Evolutionary conservation across 1,140 invertebrate genomes (phyloP).

Genomic region (Drosophila kepulauana): DNA sequence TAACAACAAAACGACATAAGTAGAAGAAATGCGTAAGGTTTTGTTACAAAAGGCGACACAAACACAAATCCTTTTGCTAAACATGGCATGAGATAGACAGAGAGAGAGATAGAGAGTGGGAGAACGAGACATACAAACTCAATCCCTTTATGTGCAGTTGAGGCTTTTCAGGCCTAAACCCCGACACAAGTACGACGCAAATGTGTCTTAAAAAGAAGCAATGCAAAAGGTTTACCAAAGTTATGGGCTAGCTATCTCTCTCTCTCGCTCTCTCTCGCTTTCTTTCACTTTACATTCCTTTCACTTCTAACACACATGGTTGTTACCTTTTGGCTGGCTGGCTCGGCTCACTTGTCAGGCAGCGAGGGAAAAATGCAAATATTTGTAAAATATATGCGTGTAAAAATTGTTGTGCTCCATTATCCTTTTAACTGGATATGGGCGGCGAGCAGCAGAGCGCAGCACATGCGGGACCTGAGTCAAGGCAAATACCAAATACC

Average conservation of each 20-base stretch:
- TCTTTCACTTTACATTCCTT: background rate
- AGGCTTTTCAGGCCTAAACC: conserved; percentile 66
- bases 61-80: conserved; percentile 32
- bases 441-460: conserved; percentile 17
- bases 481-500: conserved; percentile 74
- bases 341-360: conserved; percentile 63
- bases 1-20: conserved; percentile 1
- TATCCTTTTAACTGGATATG: conserved; percentile 82
- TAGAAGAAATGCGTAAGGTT: conserved; percentile 9
- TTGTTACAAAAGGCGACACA: conserved; percentile 33
- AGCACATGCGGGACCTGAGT: conserved; percentile 55
- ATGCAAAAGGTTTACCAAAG: conserved; percentile 78
- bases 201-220: conserved; percentile 56
- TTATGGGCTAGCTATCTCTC: conserved; percentile 58
- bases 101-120: background rate
- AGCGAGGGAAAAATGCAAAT: conserved; percentile 77
- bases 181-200: conserved; percentile 42
- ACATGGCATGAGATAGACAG: background rate
- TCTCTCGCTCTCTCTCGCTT: background rate
- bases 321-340: conserved; percentile 15
- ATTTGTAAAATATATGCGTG: conserved; percentile 84
- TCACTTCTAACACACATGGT: conserved; percentile 5
- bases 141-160: conserved; percentile 61
- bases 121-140: conserved; percentile 6
- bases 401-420: conserved; percentile 83